Evolutionary conservation across 2,113 vertebrate genomes (phyloP), one percentile per base, ranked within the genome.

Genomic region (Oceanodroma tethys): DNA sequence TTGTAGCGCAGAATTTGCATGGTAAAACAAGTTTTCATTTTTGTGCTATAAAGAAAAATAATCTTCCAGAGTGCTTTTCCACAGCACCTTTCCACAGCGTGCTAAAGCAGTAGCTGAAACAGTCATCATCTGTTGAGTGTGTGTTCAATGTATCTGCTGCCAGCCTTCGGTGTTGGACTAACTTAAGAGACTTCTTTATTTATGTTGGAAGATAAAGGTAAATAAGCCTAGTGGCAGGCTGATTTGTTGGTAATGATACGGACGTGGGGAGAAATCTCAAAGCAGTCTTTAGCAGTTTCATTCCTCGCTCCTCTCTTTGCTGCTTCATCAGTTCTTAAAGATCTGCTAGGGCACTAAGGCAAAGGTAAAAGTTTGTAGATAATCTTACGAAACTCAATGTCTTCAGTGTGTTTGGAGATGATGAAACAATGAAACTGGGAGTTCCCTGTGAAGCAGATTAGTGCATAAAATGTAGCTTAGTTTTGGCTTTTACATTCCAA

Each of bases 381-480:
- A 52, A 60, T 56, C 70, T 94, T 90, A 86, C 3, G 21, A 95
- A 96, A 96, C 36, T 48, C 1, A 0, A 6, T 81, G 59, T 91
- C 68, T 73, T 93, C 68, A 36, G 29, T 36, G 26, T 78, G 19
- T 82, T 85, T 72, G 50, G 79, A 86, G 59, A 86, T 40, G 67
- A 92, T 38, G 72, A 92, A 92, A 92, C 25, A 76, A 81, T 55
- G 68, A 92, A 95, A 91, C 71, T 84, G 75, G 94, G 82, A 84
- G 82, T 92, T 94, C 6, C 55, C 68, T 84, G 27, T 84, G 17
- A 65, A 88, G 58, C 21, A 68, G 40, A 42, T 86, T 19, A 59
- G 13, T 45, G 18, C n/a, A 17, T 74, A 91, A 88, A 34, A 85
- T 68, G 26, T 52, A 88, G 68, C 80, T 91, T 36, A 63, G 26